Percentiles rank a stretch among this genome's conserved stretches.
Evolutionary conservation across 2,888 invertebrate genomes (phyloP).

Genomic region (Cryptus armator): DNA sequence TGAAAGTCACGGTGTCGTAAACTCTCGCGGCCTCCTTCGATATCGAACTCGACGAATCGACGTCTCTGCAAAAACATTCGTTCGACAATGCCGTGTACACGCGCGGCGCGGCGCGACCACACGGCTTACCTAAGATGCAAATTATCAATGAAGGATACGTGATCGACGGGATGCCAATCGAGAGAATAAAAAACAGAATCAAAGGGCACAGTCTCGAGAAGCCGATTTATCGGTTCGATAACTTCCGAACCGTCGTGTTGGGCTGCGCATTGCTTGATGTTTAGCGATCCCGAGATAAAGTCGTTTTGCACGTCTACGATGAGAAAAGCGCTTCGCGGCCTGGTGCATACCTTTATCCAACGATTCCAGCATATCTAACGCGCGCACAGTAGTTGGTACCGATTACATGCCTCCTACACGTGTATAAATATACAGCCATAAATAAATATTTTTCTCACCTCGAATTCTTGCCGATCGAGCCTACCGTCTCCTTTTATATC

Average conservation of each 20-base stretch:
- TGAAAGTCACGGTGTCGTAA: constrained; percentile 97
- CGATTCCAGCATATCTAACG: constrained; percentile 92
- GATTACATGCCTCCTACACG: background rate
- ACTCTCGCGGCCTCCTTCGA: constrained; percentile 90
- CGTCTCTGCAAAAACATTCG: constrained; percentile 75
- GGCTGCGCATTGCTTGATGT: constrained; percentile 96
- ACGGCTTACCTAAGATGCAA: constrained; percentile 86
- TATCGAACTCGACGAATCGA: constrained; percentile 80
- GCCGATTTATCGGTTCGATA: constrained; percentile 95
- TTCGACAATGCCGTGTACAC: background rate
- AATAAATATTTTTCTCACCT: constrained; percentile 79
- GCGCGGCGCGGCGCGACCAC: too few species aligned
- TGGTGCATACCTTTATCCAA: constrained; percentile 92
- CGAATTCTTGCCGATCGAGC: constrained; percentile 93
- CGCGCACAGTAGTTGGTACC: background rate
- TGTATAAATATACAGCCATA: constrained; percentile 7
- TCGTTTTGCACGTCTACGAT: constrained; percentile 99
- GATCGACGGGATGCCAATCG: constrained; percentile 99
- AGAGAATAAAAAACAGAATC: constrained; percentile 96
- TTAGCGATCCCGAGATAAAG: constrained; percentile 97
- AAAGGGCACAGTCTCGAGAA: constrained; percentile 93
- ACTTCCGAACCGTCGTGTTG: constrained; percentile 96
- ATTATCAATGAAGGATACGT: constrained; percentile 98
- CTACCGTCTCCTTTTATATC: constrained; percentile 92
- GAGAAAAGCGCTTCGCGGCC: constrained; percentile 95